Base-by-base conservation (phyloP, 2,888 invertebrate species). In the Adineta ricciae region DNA sequence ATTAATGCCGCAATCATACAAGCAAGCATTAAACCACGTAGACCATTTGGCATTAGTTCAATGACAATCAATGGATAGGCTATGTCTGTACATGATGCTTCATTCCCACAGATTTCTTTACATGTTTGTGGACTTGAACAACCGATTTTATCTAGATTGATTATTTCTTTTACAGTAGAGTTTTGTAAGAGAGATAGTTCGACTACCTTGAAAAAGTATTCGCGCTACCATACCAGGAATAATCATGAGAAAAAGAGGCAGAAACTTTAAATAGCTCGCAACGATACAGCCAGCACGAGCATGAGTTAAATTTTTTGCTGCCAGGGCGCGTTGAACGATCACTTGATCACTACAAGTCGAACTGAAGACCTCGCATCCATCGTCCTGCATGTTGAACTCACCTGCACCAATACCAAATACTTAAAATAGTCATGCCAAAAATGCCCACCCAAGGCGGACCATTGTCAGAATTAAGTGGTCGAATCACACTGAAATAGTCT, bases 1-100 rank as follows among this genome's bases (percentile, higher is more conserved):
- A 92, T 91, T 14, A 92, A 88, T 27, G 91, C 91, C 0, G 91
- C 91, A 88, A 92, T 88, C 91, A 92, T 92, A 21, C 91, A 92
- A 3, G 91, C 91, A 87, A 92, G 87, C 92, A 92, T 92, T 78
- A 92, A 87, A 7, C 92, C 92, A 36, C 90, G 86, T 41, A 83
- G 49, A 52, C 32, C 92, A 4, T 87, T 87, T 1, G 92, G 92
- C 89, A 92, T 90, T 50, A 91, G 88, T 38, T 90, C 88, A 41
- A 91, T 87, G 32, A 92, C 92, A 82, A 92, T 88, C 83, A 89
- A 89, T 0, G 91, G 91, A 87, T 91, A 92, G 36, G 92, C 92
- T 83, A 91, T 90, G 87, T 92, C 91, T 7, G 91, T 90, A 87
- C 92, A 92, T 8, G 92, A 91, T 16, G 88, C 87, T 27, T 88